phyloP scores from a whole-genome alignment of 2,113 vertebrate species.

The Pogona vitticeps region DNA sequence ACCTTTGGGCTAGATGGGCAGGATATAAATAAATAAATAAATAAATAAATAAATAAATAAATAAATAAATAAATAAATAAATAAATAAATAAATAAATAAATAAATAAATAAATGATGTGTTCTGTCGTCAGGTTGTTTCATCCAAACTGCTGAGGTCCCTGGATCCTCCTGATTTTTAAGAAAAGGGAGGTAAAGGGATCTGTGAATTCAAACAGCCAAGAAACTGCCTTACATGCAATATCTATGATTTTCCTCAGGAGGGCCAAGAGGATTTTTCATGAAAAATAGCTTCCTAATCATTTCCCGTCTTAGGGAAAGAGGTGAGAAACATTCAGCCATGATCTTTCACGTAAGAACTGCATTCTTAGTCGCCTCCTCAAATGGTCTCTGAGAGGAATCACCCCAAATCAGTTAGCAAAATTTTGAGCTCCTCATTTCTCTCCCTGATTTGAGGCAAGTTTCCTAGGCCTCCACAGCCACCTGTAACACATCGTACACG shows the following conservation, averaged over 20 bases:
- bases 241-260: background rate
- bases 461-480: no score
- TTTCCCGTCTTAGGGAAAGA: no score
- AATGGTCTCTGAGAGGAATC: no score
- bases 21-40: background rate
- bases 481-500: no score
- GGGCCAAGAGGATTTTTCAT: background rate
- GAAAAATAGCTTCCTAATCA: background rate
- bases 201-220: background rate
- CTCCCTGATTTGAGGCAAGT: no score
- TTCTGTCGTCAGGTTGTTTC: background rate
- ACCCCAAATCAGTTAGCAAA: no score
- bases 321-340: no score
- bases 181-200: background rate
- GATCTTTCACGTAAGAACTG: background rate
- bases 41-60: background rate
- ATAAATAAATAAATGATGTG: background rate
- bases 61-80: background rate
- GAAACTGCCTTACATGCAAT: background rate
- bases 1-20: no score
- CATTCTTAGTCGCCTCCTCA: background rate
- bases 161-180: background rate
- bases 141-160: background rate
- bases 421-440: no score
- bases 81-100: background rate